phyloP scores from a whole-genome alignment of 1,140 invertebrate genomes.

The Bombus fervidus region DNA sequence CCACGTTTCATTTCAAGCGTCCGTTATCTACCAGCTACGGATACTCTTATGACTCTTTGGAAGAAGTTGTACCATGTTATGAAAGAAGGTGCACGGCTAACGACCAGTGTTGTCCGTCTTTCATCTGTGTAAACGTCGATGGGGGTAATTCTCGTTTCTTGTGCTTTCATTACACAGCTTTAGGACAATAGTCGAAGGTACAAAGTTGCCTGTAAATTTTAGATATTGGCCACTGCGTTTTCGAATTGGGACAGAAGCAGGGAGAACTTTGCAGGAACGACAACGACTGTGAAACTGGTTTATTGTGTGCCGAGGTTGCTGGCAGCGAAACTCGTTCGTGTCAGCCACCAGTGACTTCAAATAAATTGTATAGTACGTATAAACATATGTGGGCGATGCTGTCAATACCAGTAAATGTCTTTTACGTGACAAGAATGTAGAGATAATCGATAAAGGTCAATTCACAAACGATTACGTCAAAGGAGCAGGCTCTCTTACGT shows the following conservation, averaged over 20 bases:
- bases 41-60: constrained; percentile 73
- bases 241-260: constrained; percentile 87
- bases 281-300: constrained; percentile 89
- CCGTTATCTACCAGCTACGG: constrained; percentile 73
- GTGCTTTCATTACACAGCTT: neutral
- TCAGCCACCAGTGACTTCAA: constrained; percentile 88
- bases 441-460: constrained; percentile 38
- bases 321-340: constrained; percentile 88
- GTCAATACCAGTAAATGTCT: neutral
- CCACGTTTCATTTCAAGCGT: constrained; percentile 63
- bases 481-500: neutral
- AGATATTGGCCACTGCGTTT: constrained; percentile 88
- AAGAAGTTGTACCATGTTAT: constrained; percentile 85
- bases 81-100: constrained; percentile 87
- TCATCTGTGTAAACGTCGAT: constrained; percentile 88
- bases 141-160: constrained; percentile 83
- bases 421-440: neutral
- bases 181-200: neutral
- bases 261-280: constrained; percentile 89
- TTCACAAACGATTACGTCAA: constrained; percentile 30
- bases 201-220: constrained; percentile 45
- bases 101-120: constrained; percentile 89
- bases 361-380: constrained; percentile 89
- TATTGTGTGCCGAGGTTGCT: constrained; percentile 86
- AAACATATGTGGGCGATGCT: constrained; percentile 31